phyloP scores from a whole-genome alignment of 2,888 invertebrate genomes.

The Macrophya annulata region DNA sequence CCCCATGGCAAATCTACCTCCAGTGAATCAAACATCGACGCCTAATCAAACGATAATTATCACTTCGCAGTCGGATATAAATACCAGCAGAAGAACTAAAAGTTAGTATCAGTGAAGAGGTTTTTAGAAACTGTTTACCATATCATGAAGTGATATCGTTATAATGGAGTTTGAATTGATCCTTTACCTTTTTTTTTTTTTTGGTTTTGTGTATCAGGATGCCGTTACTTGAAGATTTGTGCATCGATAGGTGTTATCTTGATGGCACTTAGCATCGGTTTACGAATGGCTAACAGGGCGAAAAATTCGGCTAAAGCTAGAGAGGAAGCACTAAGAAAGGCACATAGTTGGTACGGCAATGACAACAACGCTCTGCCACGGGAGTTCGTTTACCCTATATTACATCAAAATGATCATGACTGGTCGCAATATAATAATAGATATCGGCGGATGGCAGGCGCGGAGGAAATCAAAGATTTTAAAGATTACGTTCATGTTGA shows the following conservation, averaged over 20 bases:
- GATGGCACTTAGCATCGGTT: neutral
- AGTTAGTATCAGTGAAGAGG: neutral
- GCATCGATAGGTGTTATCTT: neutral
- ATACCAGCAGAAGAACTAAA: neutral
- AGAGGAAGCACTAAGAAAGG: too few species aligned
- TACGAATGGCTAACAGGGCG: neutral
- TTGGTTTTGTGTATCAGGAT: conserved; percentile 7
- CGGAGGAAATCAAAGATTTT: neutral
- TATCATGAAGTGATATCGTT: neutral
- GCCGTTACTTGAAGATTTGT: neutral
- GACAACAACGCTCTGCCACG: neutral
- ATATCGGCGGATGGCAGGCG: neutral
- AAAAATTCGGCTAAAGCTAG: too few species aligned
- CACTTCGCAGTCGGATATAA: neutral
- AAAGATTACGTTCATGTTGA: neutral
- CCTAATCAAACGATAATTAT: neutral
- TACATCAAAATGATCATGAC: neutral
- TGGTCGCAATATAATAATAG: neutral
- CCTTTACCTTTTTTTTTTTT: neutral
- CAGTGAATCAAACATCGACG: neutral
- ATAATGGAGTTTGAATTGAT: neutral
- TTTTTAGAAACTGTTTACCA: neutral
- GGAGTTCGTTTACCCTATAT: neutral
- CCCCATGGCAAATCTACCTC: neutral
- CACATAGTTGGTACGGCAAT: too few species aligned